A percentile compares a stretch with the other conserved stretches of the same genome.
Conservation (phyloP, 2,888 invertebrate species). For the Rhogogaster chlorosoma region DNA sequence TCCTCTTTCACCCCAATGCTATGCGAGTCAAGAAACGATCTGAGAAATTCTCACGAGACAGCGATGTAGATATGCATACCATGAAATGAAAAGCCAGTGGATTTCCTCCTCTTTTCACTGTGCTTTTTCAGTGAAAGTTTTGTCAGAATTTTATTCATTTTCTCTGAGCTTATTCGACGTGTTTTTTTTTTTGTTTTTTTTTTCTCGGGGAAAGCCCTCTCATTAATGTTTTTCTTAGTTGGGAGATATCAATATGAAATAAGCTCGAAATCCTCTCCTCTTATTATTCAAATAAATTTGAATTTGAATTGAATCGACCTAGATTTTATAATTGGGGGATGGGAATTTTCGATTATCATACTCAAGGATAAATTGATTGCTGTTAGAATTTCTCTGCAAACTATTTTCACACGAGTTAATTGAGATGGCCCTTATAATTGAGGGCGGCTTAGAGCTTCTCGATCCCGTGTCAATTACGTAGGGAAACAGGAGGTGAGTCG, state of each 20-base stretch:
- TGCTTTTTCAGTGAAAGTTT: background rate
- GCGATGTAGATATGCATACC: background rate
- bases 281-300: background rate
- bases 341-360: background rate
- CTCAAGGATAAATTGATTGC: background rate
- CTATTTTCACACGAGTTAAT: background rate
- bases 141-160: background rate
- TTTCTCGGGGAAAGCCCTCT: background rate
- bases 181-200: too few species aligned
- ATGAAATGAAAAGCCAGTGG: background rate
- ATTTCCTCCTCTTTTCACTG: background rate
- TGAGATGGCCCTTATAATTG: background rate
- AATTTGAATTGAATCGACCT: background rate
- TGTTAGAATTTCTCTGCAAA: background rate
- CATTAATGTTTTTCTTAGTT: background rate
- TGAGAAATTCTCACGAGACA: background rate
- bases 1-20: background rate
- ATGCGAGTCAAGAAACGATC: background rate
- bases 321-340: background rate
- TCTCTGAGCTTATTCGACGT: background rate
- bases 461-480: constrained; percentile 6
- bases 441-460: background rate
- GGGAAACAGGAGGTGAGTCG: background rate
- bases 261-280: background rate
- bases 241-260: background rate